Percentiles rank a stretch among this genome's conserved stretches.
Conservation (phyloP, 2,888 invertebrate genomes). For the Apamea crenata region DNA sequence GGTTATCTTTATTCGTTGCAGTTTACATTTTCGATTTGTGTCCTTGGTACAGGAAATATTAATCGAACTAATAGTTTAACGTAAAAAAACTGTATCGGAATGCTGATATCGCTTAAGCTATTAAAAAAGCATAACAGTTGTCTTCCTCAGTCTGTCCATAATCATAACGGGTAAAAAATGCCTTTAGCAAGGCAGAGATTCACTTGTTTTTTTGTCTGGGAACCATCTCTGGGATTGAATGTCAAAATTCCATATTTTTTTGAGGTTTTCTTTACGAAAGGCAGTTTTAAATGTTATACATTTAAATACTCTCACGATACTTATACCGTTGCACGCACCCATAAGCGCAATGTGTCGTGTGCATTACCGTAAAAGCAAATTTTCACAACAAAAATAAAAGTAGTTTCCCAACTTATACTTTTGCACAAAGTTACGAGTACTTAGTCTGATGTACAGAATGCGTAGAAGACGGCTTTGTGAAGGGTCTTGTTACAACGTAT, state of each 20-base stretch:
- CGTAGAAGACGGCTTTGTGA: background rate
- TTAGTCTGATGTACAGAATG: no score
- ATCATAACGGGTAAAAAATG: background rate
- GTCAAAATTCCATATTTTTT: no score
- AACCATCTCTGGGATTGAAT: no score
- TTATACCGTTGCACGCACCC: background rate
- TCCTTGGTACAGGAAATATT: background rate
- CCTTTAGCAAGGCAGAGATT: no score
- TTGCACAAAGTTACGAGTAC: no score
- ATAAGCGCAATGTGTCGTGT: no score
- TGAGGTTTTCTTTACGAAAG: background rate
- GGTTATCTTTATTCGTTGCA: conserved; percentile 20
- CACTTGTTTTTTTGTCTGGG: no score
- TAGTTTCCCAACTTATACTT: no score
- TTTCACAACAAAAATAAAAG: background rate
- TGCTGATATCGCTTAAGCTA: background rate
- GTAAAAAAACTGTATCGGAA: background rate
- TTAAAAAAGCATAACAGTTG: background rate
- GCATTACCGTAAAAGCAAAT: background rate
- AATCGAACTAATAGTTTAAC: background rate
- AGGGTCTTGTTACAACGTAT: background rate
- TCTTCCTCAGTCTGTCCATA: background rate
- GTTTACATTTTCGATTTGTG: background rate
- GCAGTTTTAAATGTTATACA: background rate
- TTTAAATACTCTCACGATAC: no score